Conservation (phyloP, 2,888 invertebrate species). For the Pollenia labialis region DNA sequence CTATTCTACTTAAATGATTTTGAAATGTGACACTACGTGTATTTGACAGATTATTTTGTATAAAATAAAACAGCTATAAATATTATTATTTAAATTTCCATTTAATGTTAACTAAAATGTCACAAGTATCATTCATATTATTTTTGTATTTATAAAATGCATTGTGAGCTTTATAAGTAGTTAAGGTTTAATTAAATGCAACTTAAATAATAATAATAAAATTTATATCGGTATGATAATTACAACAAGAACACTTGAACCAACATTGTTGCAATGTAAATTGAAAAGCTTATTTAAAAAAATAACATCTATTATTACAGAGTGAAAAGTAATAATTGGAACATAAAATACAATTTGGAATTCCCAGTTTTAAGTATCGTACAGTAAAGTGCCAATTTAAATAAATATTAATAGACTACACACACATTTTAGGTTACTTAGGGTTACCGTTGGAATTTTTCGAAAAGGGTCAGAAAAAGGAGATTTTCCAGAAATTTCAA, state of each 20-base stretch:
- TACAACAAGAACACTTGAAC: not conserved
- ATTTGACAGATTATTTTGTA: conserved; percentile 57
- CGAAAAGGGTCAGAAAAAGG: no score
- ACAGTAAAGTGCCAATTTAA: no score
- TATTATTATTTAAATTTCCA: conserved; percentile 31
- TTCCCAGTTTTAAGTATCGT: not conserved
- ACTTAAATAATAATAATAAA: conserved; percentile 24
- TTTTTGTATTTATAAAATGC: not conserved
- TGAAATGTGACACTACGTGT: conserved; percentile 15
- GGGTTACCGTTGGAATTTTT: no score
- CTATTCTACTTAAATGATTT: not conserved
- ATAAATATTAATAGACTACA: no score
- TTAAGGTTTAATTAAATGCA: conserved; percentile 32
- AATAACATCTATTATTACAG: not conserved
- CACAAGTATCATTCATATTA: conserved; percentile 65
- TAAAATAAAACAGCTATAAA: conserved; percentile 27
- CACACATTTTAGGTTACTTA: no score
- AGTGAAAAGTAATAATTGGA: not conserved
- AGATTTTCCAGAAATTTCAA: no score
- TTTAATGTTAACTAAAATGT: conserved; percentile 38
- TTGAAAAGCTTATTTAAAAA: not conserved
- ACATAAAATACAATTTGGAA: not conserved
- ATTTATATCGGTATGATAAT: conserved; percentile 10
- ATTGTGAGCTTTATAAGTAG: conserved; percentile 3
- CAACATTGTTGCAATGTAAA: conserved; percentile 22